These are phyloP conservation scores for Bombycilla garrulus DNA, from an alignment of 2,113 vertebrate genomes.

Conservation along the genomic window DNA sequence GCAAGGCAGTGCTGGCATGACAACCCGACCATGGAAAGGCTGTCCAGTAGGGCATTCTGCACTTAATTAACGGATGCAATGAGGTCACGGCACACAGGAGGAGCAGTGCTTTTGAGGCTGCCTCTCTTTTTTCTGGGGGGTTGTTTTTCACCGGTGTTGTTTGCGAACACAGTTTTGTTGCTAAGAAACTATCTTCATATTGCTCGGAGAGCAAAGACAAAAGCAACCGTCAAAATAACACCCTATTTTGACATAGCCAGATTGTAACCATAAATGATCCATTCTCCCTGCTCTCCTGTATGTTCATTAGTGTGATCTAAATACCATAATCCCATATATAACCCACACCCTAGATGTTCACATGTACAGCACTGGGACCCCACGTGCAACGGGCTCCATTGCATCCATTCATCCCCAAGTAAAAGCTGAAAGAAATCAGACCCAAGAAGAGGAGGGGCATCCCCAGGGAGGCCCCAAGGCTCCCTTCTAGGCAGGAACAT, in stretches of 20 bases:
- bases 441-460: background rate
- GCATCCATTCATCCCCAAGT: background rate
- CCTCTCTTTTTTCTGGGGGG: conserved; percentile 15
- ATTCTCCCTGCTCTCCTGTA: conserved; percentile 46
- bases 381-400: rapidly evolving
- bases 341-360: background rate
- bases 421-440: background rate
- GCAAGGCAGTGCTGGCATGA: background rate
- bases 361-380: rapidly evolving
- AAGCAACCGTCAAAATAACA: conserved; percentile 73
- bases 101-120: background rate
- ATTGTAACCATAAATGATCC: conserved; percentile 69
- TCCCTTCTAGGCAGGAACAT: background rate
- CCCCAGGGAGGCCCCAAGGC: background rate
- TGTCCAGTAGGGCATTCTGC: rapidly evolving
- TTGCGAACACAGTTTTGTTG: conserved; percentile 77
- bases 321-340: background rate
- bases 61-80: background rate
- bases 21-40: rapidly evolving
- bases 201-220: conserved; percentile 73
- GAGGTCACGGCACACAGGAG: background rate
- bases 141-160: conserved; percentile 63
- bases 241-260: conserved; percentile 75
- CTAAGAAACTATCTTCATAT: conserved; percentile 79
- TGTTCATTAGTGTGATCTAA: conserved; percentile 55